These are phyloP conservation scores for Microplitis mediator DNA, from an alignment of 1,140 invertebrate species.

Conservation along the genomic window DNA sequence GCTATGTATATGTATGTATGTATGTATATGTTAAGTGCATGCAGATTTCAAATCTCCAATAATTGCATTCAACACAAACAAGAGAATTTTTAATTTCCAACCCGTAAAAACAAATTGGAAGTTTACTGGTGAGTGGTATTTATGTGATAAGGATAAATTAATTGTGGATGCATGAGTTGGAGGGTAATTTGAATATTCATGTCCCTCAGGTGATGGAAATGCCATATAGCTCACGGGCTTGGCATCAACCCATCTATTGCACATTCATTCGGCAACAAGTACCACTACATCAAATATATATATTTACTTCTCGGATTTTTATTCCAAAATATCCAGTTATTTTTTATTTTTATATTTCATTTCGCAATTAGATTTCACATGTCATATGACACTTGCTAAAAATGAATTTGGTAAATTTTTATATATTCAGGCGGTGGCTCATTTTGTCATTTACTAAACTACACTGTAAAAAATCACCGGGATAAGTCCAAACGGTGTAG, in stretches of 20 bases:
- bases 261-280: background rate
- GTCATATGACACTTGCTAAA: too few relatives aligned
- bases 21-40: too few relatives aligned
- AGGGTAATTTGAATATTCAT: slow-evolving; percentile 43
- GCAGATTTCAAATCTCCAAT: too few relatives aligned
- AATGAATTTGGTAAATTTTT: too few relatives aligned
- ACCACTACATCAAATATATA: background rate
- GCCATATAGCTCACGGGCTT: slow-evolving; percentile 14
- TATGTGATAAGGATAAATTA: slow-evolving; percentile 36
- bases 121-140: slow-evolving; percentile 24
- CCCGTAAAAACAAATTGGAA: slow-evolving; percentile 34
- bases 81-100: slow-evolving; percentile 13
- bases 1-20: too few relatives aligned
- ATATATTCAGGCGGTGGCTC: too few relatives aligned
- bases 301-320: background rate
- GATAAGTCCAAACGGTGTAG: too few relatives aligned
- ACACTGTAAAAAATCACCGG: too few relatives aligned
- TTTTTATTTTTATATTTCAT: background rate
- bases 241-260: slow-evolving; percentile 3
- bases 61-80: slow-evolving; percentile 20
- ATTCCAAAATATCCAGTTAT: background rate
- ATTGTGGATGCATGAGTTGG: slow-evolving; percentile 43
- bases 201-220: slow-evolving; percentile 18
- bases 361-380: too few relatives aligned
- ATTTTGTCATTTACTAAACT: too few relatives aligned